A percentile compares a stretch with the other conserved stretches of the same genome.
These are phyloP conservation scores for Somateria mollissima DNA, from an alignment of 2,797 vertebrate genomes.

Conservation along the genomic window DNA sequence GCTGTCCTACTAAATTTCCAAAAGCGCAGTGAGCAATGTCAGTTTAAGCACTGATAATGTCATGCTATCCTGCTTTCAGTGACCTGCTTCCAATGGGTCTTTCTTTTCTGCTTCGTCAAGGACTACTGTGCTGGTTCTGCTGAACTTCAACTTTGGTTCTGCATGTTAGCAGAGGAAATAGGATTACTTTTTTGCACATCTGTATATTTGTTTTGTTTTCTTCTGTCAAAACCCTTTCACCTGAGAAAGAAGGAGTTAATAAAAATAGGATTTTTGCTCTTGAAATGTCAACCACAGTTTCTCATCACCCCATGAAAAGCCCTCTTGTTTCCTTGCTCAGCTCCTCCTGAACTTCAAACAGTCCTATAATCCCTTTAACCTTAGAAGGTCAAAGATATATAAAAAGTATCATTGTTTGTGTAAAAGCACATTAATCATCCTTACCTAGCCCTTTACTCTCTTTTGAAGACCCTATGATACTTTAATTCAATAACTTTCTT, in stretches of 20 bases:
- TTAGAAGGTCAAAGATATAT: conserved; percentile 70
- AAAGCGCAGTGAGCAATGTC: not conserved
- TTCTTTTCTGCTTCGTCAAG: not conserved
- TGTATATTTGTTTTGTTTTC: conserved; percentile 26
- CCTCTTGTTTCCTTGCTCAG: conserved; percentile 65
- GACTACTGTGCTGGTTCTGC: not conserved
- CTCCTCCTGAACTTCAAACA: conserved; percentile 74
- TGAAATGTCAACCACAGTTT: conserved; percentile 66
- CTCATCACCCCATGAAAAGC: conserved; percentile 71
- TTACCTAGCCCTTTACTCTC: conserved; percentile 53
- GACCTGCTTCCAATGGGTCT: not conserved
- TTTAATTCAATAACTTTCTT: conserved; percentile 41
- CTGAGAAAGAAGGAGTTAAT: conserved; percentile 72
- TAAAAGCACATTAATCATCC: conserved; percentile 70
- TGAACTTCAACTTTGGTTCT: not conserved
- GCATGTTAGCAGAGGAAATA: not conserved
- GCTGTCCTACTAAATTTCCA: not conserved
- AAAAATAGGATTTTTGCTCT: conserved; percentile 62
- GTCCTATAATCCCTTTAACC: conserved; percentile 71
- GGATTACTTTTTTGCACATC: not conserved
- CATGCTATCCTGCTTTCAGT: not conserved
- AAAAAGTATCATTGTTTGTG: conserved; percentile 74
- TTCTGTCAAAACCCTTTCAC: conserved; percentile 37
- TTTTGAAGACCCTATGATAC: conserved; percentile 26
- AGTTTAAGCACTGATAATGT: not conserved